Conservation (phyloP, 2,888 invertebrate genomes). For the Anthrax anthrax region DNA sequence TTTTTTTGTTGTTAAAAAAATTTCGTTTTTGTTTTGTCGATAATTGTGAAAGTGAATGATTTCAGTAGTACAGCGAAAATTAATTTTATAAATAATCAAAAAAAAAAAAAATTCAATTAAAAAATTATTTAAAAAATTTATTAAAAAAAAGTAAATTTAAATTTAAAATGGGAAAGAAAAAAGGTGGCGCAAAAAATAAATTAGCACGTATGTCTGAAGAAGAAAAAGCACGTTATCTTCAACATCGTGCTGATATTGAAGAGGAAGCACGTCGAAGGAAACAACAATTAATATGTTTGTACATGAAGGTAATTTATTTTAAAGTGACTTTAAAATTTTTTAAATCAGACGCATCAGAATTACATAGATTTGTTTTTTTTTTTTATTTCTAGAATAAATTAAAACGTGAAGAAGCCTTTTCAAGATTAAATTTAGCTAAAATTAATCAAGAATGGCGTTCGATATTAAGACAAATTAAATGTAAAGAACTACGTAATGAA, state of each 20-base stretch:
- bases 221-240: constrained; percentile 63
- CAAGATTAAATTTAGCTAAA: constrained; percentile 66
- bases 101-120: neutral
- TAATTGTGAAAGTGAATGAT: neutral
- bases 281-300: constrained; percentile 62
- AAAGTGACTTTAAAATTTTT: no score
- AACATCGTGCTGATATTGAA: constrained; percentile 67
- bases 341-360: no score
- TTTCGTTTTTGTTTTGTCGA: neutral
- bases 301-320: constrained; percentile 50
- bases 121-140: neutral
- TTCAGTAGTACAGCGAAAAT: no score
- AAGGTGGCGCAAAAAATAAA: constrained; percentile 55
- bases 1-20: no score
- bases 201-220: constrained; percentile 75
- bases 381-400: constrained; percentile 52
- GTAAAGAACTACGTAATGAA: constrained; percentile 55
- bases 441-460: constrained; percentile 76
- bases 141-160: neutral
- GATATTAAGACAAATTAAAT: constrained; percentile 59
- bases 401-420: constrained; percentile 64
- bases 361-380: constrained; percentile 47
- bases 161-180: constrained; percentile 43
- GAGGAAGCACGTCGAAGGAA: constrained; percentile 67
- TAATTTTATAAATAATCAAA: no score